Evolutionary conservation across 2,888 invertebrate species (phyloP), one percentile per base, ranked within the genome.

Genomic region (Podabrus alpinus): DNA sequence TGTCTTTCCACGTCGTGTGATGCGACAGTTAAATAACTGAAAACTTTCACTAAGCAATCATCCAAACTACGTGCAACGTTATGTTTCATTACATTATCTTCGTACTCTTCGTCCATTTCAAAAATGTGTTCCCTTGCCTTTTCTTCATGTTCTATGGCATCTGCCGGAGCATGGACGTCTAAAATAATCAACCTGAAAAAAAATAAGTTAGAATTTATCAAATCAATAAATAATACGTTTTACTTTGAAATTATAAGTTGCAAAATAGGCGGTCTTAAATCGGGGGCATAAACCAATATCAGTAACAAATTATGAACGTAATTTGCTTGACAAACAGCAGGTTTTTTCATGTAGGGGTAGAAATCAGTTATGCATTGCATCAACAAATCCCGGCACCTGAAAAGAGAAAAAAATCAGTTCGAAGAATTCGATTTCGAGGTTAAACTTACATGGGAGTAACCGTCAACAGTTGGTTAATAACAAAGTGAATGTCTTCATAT

Each of bases 291-390:
- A 62, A 92, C 91, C 75, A 92, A 88, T 79, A 96, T 89, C 89
- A 92, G 92, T 70, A 97, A 89, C 62, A 96, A 86, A 86, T 96
- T 96, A 83, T 93, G 91, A 15, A 95, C 85, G 86, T 94, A 97
- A 11, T 93, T 91, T 82, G 94, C 92, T 79, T 95, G 94, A 1
- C 90, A 85, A 82, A 92, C 92, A 3, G 92, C 87, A 0, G 92
- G 89, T 73, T 90, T 92, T 82, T 92, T 93, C 84, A 92, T 90
- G 85, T 95, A 97, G 0, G 97, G 97, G 86, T 93, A 97, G 67
- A 90, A 88, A 3, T 89, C 88, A 72, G 89, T 88, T 15, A 95
- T 87, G 11, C 91, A 88, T 66, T 92, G 90, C 80, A 94, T 84
- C 15, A 96, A 86, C 17, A 94, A 86, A 77, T 93, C 92, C 81